Conservation (phyloP, 2,888 invertebrate genomes). For the Allygus modestus region DNA sequence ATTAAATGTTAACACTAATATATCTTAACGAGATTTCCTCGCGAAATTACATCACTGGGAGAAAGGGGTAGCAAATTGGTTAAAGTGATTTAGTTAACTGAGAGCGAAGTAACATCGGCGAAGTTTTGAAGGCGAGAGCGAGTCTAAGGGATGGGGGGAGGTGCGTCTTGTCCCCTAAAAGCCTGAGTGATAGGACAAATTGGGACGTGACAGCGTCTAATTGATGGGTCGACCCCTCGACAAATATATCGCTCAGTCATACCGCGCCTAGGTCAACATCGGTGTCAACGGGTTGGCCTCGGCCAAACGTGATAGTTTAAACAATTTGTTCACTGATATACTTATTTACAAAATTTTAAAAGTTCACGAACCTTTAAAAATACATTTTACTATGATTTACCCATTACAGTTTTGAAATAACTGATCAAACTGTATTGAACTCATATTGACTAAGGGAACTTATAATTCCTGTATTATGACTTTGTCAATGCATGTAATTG, state of each 20-base stretch:
- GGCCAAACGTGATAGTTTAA: not conserved
- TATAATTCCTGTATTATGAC: too few species aligned
- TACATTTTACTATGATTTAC: too few species aligned
- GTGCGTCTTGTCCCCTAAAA: slow-evolving; percentile 42
- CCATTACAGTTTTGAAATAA: too few species aligned
- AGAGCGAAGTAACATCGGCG: slow-evolving; percentile 17
- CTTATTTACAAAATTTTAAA: too few species aligned
- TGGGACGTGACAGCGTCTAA: slow-evolving; percentile 25
- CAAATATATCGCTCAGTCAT: slow-evolving; percentile 27
- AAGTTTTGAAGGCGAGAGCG: slow-evolving; percentile 8
- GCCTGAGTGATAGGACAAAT: slow-evolving; percentile 41
- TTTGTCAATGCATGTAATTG: too few species aligned
- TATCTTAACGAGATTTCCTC: not conserved
- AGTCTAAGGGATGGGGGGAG: not conserved
- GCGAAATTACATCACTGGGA: slow-evolving; percentile 2
- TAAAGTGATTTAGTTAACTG: slow-evolving; percentile 35
- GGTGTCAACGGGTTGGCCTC: not conserved
- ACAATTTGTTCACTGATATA: too few species aligned
- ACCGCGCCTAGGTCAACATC: slow-evolving; percentile 12
- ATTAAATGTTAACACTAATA: too few species aligned
- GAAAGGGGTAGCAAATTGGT: slow-evolving; percentile 37
- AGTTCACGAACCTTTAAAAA: too few species aligned
- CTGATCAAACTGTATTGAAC: too few species aligned
- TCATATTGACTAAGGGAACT: too few species aligned
- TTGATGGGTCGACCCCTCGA: slow-evolving; percentile 23